Evolutionary conservation across 2,797 vertebrate genomes (phyloP).

Genomic region (Alauda arvensis): DNA sequence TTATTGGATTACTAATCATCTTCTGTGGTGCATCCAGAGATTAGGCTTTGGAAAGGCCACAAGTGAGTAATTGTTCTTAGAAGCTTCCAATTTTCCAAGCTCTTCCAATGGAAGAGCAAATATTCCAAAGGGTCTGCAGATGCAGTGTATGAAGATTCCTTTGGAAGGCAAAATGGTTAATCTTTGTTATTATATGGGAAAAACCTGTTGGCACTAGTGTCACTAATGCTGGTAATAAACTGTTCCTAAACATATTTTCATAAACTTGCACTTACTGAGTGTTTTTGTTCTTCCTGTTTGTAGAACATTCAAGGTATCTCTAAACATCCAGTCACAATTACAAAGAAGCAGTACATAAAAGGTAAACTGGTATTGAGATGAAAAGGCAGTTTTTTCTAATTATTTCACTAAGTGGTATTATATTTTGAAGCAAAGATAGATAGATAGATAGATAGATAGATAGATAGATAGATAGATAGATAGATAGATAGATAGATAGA

Average conservation of each 20-base stretch:
- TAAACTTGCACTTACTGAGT: not conserved
- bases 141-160: not conserved
- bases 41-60: not conserved
- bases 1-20: not conserved
- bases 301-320: slow-evolving; percentile 94
- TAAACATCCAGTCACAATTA: slow-evolving; percentile 82
- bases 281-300: slow-evolving; percentile 36
- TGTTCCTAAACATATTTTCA: not conserved
- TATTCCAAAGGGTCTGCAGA: not conserved
- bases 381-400: not conserved
- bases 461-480: no score
- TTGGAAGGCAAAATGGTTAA: not conserved
- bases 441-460: no score
- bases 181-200: not conserved
- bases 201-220: not conserved
- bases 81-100: not conserved
- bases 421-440: not conserved
- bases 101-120: not conserved
- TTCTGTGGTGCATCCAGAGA: not conserved
- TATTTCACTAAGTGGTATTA: not conserved
- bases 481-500: no score
- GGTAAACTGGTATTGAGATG: slow-evolving; percentile 67
- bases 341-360: slow-evolving; percentile 72
- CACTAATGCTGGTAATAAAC: not conserved
- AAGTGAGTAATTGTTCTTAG: not conserved